Evolutionary conservation across 2,113 vertebrate genomes (phyloP).

Genomic region (Siphamia tubifer): DNA sequence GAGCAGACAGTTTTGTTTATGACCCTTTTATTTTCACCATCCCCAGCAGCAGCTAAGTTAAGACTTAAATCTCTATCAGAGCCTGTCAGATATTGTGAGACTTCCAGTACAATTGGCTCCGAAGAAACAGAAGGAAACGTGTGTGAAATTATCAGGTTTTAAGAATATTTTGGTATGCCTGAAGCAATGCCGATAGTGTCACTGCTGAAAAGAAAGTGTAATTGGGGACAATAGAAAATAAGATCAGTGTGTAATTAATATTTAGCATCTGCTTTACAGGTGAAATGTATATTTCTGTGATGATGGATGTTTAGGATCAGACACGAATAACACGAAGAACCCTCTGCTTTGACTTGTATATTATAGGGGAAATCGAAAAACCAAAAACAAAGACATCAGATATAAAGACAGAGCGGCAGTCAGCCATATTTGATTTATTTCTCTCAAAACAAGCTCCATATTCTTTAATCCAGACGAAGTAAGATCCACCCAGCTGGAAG

Average conservation of each 20-base stretch:
- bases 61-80: slow-evolving; percentile 38
- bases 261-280: neutral
- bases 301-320: neutral
- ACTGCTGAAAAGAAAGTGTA: neutral
- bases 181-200: neutral
- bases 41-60: slow-evolving; percentile 40
- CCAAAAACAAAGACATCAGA: neutral
- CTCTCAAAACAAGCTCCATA: slow-evolving; percentile 12
- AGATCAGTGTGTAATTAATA: neutral
- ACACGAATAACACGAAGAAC: neutral
- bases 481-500: slow-evolving; percentile 40
- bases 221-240: neutral
- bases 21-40: slow-evolving; percentile 15
- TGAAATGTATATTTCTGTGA: neutral
- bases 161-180: neutral
- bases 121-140: slow-evolving; percentile 27
- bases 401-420: neutral
- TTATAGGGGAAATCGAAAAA: neutral
- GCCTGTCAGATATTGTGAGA: slow-evolving; percentile 29
- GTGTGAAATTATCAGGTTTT: neutral
- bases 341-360: neutral
- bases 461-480: slow-evolving; percentile 34
- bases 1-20: slow-evolving; percentile 28
- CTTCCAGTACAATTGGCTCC: slow-evolving; percentile 6
- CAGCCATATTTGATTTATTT: slow-evolving; percentile 28